Conservation (phyloP, 1,140 invertebrate genomes). For the Pogonus chalceus region DNA sequence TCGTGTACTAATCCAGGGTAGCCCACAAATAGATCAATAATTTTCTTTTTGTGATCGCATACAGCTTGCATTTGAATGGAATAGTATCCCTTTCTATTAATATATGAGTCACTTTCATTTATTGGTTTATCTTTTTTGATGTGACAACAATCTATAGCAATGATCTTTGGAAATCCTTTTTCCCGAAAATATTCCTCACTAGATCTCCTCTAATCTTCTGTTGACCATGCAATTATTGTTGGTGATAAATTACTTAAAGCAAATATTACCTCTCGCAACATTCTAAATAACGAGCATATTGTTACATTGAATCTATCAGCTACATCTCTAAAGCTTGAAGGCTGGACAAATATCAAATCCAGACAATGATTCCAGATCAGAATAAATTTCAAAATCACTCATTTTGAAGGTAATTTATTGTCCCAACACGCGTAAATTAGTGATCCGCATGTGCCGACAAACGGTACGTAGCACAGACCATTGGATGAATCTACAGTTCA, state of each 20-base stretch:
- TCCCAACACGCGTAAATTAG: no score
- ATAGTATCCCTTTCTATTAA: neutral
- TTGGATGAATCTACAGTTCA: no score
- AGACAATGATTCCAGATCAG: no score
- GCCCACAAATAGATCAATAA: conserved; percentile 12
- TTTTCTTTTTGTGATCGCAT: conserved; percentile 8
- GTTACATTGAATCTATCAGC: neutral
- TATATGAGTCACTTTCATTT: neutral
- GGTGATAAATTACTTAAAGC: neutral
- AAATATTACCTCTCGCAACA: neutral
- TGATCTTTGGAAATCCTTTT: conserved; percentile 15
- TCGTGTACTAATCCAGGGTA: conserved; percentile 23
- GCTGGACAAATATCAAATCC: no score
- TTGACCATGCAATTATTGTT: neutral
- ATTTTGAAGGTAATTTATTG: no score
- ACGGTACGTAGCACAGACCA: no score
- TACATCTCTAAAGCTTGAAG: neutral
- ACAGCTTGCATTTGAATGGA: conserved; percentile 8
- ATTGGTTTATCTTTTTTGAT: neutral
- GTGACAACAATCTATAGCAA: conserved; percentile 18
- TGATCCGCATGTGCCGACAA: no score
- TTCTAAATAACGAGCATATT: neutral
- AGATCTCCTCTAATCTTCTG: neutral
- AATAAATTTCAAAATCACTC: no score
- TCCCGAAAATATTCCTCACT: conserved; percentile 7